A percentile compares a stretch with the other conserved stretches of the same genome.
These are phyloP conservation scores for Onthophagus sagittarius DNA, from an alignment of 2,888 invertebrate species.

Conservation along the genomic window DNA sequence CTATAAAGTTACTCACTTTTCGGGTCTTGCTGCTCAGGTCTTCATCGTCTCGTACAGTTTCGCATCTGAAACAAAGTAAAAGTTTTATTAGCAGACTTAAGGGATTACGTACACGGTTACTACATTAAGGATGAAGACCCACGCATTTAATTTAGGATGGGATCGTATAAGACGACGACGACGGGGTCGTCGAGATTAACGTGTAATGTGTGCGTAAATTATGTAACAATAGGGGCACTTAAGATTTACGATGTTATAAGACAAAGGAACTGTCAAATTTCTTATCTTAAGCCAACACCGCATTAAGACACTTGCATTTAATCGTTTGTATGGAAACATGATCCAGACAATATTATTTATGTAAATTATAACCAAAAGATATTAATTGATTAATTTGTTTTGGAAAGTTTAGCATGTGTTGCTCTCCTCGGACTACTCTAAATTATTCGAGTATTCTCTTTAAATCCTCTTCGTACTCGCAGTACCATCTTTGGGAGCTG, in stretches of 20 bases:
- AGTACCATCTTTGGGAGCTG: no score
- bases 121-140: conserved; percentile 5
- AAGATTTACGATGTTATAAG: neutral
- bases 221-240: neutral
- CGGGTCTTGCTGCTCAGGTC: conserved; percentile 1
- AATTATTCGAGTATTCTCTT: no score
- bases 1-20: conserved; percentile 8
- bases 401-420: no score
- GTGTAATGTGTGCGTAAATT: neutral
- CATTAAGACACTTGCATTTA: no score
- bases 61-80: conserved; percentile 9
- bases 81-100: conserved; percentile 3
- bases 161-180: neutral
- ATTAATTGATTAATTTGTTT: no score
- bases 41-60: neutral
- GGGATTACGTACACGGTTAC: conserved; percentile 5
- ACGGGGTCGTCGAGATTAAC: neutral
- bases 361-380: no score
- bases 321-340: no score
- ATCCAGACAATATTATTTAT: no score
- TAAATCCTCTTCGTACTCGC: no score
- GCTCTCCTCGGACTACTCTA: no score
- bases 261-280: neutral
- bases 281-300: neutral
- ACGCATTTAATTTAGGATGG: conserved; percentile 5